Evolutionary conservation across 2,113 vertebrate genomes (phyloP), one percentile per base, ranked within the genome.

Genomic region (Calonectris borealis): DNA sequence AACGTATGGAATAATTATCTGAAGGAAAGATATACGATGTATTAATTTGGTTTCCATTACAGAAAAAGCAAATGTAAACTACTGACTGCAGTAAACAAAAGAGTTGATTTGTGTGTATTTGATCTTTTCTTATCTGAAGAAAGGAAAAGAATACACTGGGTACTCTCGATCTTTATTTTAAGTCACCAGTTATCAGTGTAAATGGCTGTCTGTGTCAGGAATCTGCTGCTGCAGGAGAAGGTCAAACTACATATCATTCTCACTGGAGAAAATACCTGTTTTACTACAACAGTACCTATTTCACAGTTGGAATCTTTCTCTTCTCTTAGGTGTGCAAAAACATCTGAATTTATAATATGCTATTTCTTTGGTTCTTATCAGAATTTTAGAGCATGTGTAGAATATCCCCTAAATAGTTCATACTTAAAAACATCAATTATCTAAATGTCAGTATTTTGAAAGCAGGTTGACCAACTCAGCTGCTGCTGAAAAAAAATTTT

Each of bases 21-120:
- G 76, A 89, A 83, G 34, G 21, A 96, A 93, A 85, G 27, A 55
- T 85, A 92, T 25, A 34, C 6, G 4, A 72, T 68, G 26, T 76
- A 86, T 93, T 93, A 83, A 91, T 94, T 94, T 94, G 48, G 12
- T 86, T 94, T 93, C 32, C 21, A 26, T 93, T 92, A 57, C 31
- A 61, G 25, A 40, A 72, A 87, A 92, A 86, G 32, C 51, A 86
- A 91, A 83, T 7, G 3, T 27, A 4, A 83, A 46, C 32, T 85
- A n/a, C 42, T 73, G 27, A 62, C 7, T 79, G 44, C n/a, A 54
- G 36, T 73, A 95, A 93, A 93, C 49, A 92, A 85, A 78, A 6
- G 31, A 86, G 16, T 58, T 80, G 24, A 49, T 11, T 94, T 77
- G 15, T 60, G 32, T 82, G 5, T 52, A n/a, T 96, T 81, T 83